These are phyloP conservation scores for Tenthredo distinguenda DNA, from an alignment of 2,888 invertebrate species.

Conservation along the genomic window DNA sequence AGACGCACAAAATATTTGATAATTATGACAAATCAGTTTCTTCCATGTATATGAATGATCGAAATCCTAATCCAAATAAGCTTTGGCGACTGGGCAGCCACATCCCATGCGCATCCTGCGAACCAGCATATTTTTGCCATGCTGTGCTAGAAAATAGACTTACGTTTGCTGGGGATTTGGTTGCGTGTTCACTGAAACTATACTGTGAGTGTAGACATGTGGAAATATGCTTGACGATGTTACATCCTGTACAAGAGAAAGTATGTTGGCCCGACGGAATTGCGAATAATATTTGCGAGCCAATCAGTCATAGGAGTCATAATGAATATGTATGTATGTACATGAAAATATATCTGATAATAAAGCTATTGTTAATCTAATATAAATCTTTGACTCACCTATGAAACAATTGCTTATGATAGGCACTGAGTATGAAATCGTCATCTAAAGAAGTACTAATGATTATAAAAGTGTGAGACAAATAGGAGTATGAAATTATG, in stretches of 20 bases:
- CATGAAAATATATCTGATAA: slow-evolving; percentile 28
- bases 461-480: background rate
- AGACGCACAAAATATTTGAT: slow-evolving; percentile 26
- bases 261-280: background rate
- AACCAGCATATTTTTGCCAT: background rate
- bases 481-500: background rate
- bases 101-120: slow-evolving; percentile 2
- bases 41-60: background rate
- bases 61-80: background rate
- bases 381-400: background rate
- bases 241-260: slow-evolving; percentile 35
- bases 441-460: background rate
- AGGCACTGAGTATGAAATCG: background rate
- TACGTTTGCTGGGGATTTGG: slow-evolving; percentile 19
- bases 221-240: background rate
- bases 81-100: slow-evolving; percentile 12
- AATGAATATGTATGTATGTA: background rate
- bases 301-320: background rate
- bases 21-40: background rate
- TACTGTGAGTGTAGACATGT: background rate
- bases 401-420: background rate
- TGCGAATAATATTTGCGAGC: background rate
- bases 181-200: background rate
- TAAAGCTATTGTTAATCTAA: slow-evolving; percentile 23
- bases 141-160: slow-evolving; percentile 6